phyloP scores from a whole-genome alignment of 2,888 invertebrate genomes.

The Hemaris fuciformis region DNA sequence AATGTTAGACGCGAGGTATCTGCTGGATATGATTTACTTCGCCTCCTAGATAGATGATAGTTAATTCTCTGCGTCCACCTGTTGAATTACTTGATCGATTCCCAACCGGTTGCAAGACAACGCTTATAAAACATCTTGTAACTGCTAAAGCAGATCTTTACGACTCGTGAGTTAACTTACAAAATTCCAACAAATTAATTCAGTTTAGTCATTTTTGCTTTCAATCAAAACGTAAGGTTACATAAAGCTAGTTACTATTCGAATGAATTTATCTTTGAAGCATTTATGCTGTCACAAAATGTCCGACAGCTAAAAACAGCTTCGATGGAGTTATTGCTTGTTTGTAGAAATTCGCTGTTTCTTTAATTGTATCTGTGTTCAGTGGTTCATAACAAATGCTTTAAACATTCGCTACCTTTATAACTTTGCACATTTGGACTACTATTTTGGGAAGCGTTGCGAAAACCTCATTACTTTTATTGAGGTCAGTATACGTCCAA shows the following conservation, averaged over 20 bases:
- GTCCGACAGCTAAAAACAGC: too few relatives aligned
- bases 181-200: neutral
- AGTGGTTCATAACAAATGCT: neutral
- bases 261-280: neutral
- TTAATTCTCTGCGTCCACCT: slow-evolving; percentile 8
- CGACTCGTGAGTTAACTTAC: neutral
- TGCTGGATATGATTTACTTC: slow-evolving; percentile 56
- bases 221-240: neutral
- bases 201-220: neutral
- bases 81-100: slow-evolving; percentile 9
- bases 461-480: neutral
- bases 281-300: neutral
- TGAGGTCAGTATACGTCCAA: neutral
- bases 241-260: neutral
- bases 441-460: neutral
- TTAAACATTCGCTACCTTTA: neutral
- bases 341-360: too few relatives aligned
- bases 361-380: neutral
- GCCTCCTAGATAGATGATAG: neutral
- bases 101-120: slow-evolving; percentile 2
- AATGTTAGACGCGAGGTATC: slow-evolving; percentile 37
- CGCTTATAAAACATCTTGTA: neutral
- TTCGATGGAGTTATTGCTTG: too few relatives aligned
- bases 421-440: neutral
- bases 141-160: neutral